Percentiles rank a stretch among this genome's conserved stretches.
Evolutionary conservation across 2,113 vertebrate species (phyloP).

Genomic region (Neodon shergylaensis): DNA sequence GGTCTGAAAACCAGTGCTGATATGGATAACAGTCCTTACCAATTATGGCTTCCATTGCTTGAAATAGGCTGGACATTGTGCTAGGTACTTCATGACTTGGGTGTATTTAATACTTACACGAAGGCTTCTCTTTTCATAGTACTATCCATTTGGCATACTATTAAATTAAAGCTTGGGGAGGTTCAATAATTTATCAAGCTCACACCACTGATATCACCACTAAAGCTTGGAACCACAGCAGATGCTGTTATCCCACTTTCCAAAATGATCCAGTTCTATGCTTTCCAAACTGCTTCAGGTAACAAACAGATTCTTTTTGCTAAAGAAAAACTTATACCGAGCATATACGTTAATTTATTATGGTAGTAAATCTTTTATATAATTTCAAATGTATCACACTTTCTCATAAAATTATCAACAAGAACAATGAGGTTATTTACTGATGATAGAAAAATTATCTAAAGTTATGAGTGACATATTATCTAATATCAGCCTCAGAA

Average conservation of each 20-base stretch:
- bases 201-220: not conserved
- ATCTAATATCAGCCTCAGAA: not conserved
- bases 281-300: not conserved
- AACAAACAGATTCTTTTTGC: not conserved
- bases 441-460: not conserved
- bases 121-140: not conserved
- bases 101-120: not conserved
- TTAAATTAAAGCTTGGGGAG: not conserved
- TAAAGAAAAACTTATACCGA: not conserved
- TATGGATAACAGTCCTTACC: not conserved
- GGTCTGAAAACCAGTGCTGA: not conserved
- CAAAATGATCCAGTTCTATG: not conserved
- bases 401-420: not conserved
- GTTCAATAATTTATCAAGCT: slow-evolving; percentile 15
- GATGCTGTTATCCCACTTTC: not conserved
- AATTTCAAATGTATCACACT: not conserved
- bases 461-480: not conserved
- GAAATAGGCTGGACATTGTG: not conserved
- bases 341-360: not conserved
- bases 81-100: not conserved
- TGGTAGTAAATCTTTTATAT: not conserved
- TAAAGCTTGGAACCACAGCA: not conserved
- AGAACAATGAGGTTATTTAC: slow-evolving; percentile 22
- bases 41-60: not conserved
- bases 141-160: not conserved